Evolutionary conservation across 2,888 invertebrate species (phyloP).

Genomic region (Formica aserva): DNA sequence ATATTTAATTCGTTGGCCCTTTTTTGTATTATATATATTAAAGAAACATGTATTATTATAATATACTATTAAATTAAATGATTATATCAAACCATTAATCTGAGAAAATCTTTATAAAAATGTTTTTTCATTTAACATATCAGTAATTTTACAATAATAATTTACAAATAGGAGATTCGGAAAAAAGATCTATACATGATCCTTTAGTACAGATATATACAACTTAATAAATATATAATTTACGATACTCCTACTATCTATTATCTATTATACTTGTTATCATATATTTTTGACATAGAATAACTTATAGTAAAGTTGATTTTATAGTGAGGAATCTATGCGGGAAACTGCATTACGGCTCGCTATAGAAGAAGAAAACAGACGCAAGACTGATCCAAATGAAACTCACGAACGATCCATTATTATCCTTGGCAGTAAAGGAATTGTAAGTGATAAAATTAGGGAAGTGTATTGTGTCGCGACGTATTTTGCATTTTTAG

Average conservation of each 20-base stretch:
- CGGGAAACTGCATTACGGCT: conserved; percentile 74
- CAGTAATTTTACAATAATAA: background rate
- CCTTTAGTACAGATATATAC: background rate
- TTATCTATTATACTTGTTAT: background rate
- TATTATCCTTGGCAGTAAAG: conserved; percentile 90
- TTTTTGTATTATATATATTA: conserved; percentile 15
- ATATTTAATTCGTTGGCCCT: conserved; percentile 21
- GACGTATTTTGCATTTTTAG: conserved; percentile 32
- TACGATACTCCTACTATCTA: background rate
- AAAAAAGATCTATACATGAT: background rate
- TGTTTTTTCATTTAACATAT: background rate
- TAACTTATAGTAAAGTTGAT: conserved; percentile 6
- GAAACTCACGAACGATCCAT: conserved; percentile 87
- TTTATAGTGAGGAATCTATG: conserved; percentile 73
- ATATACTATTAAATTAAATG: conserved; percentile 28
- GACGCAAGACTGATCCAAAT: conserved; percentile 76
- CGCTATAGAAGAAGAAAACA: conserved; percentile 75
- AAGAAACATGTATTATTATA: conserved; percentile 25
- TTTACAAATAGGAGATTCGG: background rate
- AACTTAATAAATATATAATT: background rate
- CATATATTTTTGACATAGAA: background rate
- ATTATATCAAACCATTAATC: conserved; percentile 7
- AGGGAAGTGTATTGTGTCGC: background rate
- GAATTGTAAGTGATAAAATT: conserved; percentile 87
- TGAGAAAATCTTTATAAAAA: conserved; percentile 17